Evolutionary conservation across 2,113 vertebrate species (phyloP), one percentile per base, ranked within the genome.

Genomic region (Amia ocellicauda): DNA sequence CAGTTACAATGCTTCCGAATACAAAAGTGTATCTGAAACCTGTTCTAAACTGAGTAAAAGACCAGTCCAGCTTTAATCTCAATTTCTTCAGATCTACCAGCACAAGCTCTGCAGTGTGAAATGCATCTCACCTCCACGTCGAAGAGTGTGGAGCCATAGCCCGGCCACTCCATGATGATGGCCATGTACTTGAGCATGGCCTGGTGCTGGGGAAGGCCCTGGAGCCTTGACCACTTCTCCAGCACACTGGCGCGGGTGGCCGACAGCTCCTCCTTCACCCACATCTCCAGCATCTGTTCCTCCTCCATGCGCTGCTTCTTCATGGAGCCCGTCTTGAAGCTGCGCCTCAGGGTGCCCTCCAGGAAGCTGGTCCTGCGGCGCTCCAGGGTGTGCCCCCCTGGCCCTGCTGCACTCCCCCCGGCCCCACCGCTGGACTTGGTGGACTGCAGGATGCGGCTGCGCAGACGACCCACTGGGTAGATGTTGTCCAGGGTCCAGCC

Each of bases 251-350:
- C 87, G 40, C 93, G 86, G 0, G 93, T 91, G n/a, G 94, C 93
- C 1, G 92, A 95, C 9, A 93, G 91, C 83, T 96, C 94, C 77
- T 96, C 94, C 71, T 94, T 95, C 40, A 96, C 90, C 89, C 93
- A 96, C 94, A 96, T 95, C 86, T 96, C 93, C 72, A 93, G 81
- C 93, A 94, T 93, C 78, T 96, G 92, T 71, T 94, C 93, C 72
- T 94, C 93, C 81, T 96, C 94, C 42, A 92, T 81, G 75, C 91
- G 88, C 82, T 95, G 94, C 74, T 95, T 95, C 82, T 94, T 94
- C 64, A 93, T 85, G 0, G 92, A 92, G 3, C 93, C 93, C 0
- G 93, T 92, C 76, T 94, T 95, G 71, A 96, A 94, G 78, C 91
- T 89, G 3, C 92, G 91, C 71, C 94, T 88, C 73, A 96, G 77